phyloP scores from a whole-genome alignment of 1,140 invertebrate species.

The Triops cancriformis region DNA sequence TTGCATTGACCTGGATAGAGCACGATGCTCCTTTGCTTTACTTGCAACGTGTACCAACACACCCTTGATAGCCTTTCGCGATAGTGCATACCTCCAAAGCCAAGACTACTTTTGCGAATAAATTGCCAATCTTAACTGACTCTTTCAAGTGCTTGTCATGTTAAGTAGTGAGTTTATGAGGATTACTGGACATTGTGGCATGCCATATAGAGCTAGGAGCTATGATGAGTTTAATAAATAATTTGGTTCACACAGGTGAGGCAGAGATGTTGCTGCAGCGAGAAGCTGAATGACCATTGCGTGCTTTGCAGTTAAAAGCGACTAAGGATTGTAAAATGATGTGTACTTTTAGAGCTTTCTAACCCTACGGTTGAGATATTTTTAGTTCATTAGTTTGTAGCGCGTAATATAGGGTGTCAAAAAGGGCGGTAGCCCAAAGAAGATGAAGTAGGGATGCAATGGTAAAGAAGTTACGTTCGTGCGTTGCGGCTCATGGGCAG shows the following conservation, averaged over 20 bases:
- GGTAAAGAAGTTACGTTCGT: not conserved
- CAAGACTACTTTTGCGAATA: no score
- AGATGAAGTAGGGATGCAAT: not conserved
- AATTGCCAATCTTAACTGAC: no score
- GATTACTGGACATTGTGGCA: no score
- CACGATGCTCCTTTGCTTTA: not conserved
- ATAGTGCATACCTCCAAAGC: not conserved
- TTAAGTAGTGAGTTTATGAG: no score
- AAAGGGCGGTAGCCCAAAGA: not conserved
- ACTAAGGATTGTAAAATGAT: not conserved
- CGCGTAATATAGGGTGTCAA: not conserved
- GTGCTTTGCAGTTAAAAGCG: not conserved
- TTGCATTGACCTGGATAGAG: constrained; percentile 9
- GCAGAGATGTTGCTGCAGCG: not conserved
- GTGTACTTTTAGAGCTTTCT: not conserved
- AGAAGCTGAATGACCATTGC: not conserved
- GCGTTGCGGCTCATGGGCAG: not conserved
- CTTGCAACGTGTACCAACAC: not conserved
- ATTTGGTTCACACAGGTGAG: not conserved
- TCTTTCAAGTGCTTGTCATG: no score
- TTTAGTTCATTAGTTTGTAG: not conserved
- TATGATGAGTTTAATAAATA: not conserved
- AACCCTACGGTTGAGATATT: not conserved
- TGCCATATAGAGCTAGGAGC: not conserved
- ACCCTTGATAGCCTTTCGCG: not conserved